phyloP scores from a whole-genome alignment of 1,140 invertebrate genomes.

The Hyposmocoma kahamanoa region DNA sequence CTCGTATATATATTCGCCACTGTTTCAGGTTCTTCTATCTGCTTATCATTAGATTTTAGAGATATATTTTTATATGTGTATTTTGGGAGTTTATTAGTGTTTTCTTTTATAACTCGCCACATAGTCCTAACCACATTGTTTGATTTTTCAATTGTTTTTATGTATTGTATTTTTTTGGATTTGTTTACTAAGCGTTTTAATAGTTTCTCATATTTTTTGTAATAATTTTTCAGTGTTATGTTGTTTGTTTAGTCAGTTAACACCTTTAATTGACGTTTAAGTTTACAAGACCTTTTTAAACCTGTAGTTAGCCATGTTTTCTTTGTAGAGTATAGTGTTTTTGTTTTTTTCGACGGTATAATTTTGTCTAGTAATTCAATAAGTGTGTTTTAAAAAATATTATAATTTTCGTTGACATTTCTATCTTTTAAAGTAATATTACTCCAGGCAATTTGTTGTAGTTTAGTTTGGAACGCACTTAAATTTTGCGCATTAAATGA shows the following conservation, averaged over 20 bases:
- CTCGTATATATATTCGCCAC: constrained; percentile 2
- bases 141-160: not conserved
- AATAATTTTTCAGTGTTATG: not conserved
- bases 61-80: not conserved
- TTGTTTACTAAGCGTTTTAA: not conserved
- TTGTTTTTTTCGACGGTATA: not conserved
- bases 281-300: constrained; percentile 1
- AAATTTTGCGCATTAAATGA: not conserved
- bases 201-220: constrained; percentile 2
- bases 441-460: not conserved
- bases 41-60: not conserved
- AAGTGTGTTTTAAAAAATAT: not conserved
- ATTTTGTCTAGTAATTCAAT: not conserved
- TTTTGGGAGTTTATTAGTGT: not conserved
- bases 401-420: constrained; percentile 2
- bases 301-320: constrained; percentile 3
- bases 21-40: not conserved
- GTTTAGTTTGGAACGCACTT: not conserved
- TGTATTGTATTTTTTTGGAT: not conserved
- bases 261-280: constrained; percentile 1
- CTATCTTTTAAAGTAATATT: not conserved
- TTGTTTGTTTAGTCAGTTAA: not conserved
- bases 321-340: constrained; percentile 1
- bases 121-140: not conserved
- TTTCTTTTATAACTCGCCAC: constrained; percentile 6